Evolutionary conservation across 2,113 vertebrate genomes (phyloP).

Genomic region (Saccopteryx leptura): DNA sequence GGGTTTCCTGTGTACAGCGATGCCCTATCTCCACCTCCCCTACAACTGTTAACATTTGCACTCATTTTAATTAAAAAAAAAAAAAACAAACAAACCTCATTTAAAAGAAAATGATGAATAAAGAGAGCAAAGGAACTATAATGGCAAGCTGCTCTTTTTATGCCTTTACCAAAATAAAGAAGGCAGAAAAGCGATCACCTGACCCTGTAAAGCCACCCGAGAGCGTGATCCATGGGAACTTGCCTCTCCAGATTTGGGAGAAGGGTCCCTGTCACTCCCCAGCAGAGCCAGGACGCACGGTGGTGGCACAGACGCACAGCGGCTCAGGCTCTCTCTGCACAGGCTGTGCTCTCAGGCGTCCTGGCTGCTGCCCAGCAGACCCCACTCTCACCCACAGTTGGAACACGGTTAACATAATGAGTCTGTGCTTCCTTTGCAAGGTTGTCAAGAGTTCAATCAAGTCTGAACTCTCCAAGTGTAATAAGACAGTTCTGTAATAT

Average conservation of each 20-base stretch:
- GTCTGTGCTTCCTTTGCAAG: conserved; percentile 42
- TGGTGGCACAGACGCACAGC: not conserved
- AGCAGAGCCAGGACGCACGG: not conserved
- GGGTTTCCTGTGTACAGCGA: not conserved
- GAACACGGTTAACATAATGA: conserved; percentile 47
- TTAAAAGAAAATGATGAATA: conserved; percentile 25
- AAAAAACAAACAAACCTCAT: not conserved
- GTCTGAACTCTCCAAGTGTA: conserved; percentile 58
- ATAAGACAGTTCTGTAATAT: not conserved
- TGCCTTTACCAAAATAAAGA: conserved; percentile 44
- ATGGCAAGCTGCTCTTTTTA: not conserved
- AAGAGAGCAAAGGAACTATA: not conserved
- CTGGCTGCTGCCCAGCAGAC: not conserved
- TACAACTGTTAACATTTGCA: not conserved
- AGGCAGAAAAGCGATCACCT: not conserved
- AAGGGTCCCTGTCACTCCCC: not conserved
- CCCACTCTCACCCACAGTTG: not conserved
- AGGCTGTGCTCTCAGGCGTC: conserved; percentile 12
- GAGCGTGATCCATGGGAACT: not conserved
- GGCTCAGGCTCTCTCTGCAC: not conserved
- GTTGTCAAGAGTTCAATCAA: conserved; percentile 62
- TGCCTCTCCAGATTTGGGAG: not conserved
- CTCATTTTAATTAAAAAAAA: not conserved
- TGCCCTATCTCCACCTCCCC: not conserved
- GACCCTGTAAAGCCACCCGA: not conserved